Conservation (phyloP, 2,113 vertebrate species). For the Chionodraco myersi region DNA sequence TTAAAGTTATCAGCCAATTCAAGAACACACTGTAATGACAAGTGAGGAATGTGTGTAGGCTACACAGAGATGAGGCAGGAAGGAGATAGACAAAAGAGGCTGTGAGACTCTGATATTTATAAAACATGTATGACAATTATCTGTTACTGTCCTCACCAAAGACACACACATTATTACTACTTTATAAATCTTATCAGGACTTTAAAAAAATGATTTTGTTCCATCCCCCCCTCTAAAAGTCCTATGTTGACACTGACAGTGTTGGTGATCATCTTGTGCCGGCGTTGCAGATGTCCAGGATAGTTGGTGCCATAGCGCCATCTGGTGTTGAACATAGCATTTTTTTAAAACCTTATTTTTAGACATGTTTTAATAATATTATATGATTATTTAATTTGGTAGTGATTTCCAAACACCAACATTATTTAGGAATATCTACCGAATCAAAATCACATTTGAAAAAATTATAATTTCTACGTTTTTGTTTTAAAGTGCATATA, state of each 20-base stretch:
- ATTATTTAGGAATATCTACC: not conserved
- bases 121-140: not conserved
- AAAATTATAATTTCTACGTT: not conserved
- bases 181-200: too few relatives aligned
- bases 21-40: slow-evolving; percentile 73
- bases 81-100: slow-evolving; percentile 30
- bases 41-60: slow-evolving; percentile 65
- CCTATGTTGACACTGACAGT: too few relatives aligned
- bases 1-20: slow-evolving; percentile 56
- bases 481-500: not conserved
- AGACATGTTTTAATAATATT: not conserved
- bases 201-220: too few relatives aligned
- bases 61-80: slow-evolving; percentile 21
- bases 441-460: not conserved
- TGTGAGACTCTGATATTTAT: slow-evolving; percentile 16
- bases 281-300: not conserved
- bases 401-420: not conserved
- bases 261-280: not conserved
- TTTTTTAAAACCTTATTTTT: not conserved
- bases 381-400: not conserved
- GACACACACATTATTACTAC: too few relatives aligned
- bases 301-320: slow-evolving; percentile 51
- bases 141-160: not conserved
- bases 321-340: slow-evolving; percentile 38
- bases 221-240: too few relatives aligned